Conservation (phyloP, 2,888 invertebrate genomes). For the Drosophila bunnanda region DNA sequence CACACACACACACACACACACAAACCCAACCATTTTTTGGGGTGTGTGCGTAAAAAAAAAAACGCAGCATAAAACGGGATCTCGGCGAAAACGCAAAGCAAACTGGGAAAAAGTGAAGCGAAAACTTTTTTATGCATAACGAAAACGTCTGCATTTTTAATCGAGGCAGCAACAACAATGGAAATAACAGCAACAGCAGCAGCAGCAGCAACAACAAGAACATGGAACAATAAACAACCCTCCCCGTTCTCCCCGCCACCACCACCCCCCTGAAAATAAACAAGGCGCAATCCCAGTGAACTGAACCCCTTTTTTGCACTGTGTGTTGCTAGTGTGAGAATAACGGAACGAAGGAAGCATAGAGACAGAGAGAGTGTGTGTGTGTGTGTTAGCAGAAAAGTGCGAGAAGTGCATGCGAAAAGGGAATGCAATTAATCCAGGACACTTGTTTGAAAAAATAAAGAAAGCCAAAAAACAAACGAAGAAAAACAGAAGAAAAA, state of each 20-base stretch:
- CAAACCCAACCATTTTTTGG: conserved; percentile 4
- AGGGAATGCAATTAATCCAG: conserved; percentile 33
- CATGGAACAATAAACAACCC: conserved; percentile 61
- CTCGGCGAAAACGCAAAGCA: conserved; percentile 21
- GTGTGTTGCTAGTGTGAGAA: conserved; percentile 20
- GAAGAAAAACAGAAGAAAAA: background rate
- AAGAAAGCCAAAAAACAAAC: background rate
- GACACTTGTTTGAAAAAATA: conserved; percentile 36
- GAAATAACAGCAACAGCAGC: conserved; percentile 29
- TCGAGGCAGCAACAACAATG: conserved; percentile 65
- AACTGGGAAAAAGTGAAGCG: conserved; percentile 39
- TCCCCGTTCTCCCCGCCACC: conserved; percentile 50
- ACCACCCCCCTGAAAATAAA: conserved; percentile 39
- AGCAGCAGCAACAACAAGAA: conserved; percentile 28
- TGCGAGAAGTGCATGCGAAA: conserved; percentile 32
- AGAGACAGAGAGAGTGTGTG: conserved; percentile 12
- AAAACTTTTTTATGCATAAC: conserved; percentile 59
- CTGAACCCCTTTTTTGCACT: conserved; percentile 57
- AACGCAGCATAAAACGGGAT: conserved; percentile 40
- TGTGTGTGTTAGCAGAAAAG: conserved; percentile 14
- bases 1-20: too few species aligned
- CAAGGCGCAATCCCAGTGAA: conserved; percentile 43
- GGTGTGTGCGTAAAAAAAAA: conserved; percentile 27
- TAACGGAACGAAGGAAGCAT: conserved; percentile 10
- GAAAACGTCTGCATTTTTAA: conserved; percentile 71